Evolutionary conservation across 64 coral and sea anemone genomes (phyloP).

Genomic region (Pocillopora damicornis): DNA sequence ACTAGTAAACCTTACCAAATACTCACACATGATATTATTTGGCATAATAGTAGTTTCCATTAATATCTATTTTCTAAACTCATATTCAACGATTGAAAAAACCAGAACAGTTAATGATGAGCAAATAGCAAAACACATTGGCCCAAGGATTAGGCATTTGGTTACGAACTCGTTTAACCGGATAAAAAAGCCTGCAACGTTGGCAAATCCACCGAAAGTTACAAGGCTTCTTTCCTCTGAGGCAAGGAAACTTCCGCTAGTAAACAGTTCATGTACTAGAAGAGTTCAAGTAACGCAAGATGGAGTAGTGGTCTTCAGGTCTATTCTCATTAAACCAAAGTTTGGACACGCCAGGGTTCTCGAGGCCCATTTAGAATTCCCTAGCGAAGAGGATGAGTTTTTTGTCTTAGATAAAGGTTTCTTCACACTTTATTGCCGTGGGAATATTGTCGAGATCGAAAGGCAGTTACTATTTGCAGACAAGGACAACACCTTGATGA

Average conservation of each 20-base stretch:
- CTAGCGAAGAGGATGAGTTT: constrained; percentile 23
- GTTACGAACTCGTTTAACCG: too few relatives aligned
- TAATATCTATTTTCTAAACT: too few relatives aligned
- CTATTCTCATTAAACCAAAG: constrained; percentile 22
- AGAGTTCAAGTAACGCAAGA: background rate
- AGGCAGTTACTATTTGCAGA: background rate
- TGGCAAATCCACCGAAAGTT: background rate
- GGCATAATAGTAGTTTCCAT: too few relatives aligned
- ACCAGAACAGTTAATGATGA: too few relatives aligned
- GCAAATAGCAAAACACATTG: too few relatives aligned
- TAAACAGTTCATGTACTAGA: background rate
- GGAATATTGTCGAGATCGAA: background rate
- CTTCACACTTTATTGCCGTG: constrained; percentile 34
- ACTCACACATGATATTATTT: too few relatives aligned
- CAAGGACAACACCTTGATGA: background rate
- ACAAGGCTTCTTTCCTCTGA: background rate
- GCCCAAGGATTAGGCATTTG: too few relatives aligned
- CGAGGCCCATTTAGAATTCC: background rate
- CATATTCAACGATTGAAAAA: too few relatives aligned
- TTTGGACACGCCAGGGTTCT: constrained; percentile 30
- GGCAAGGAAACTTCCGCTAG: background rate
- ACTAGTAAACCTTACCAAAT: too few relatives aligned
- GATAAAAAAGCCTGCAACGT: too few relatives aligned
- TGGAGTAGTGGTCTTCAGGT: background rate
- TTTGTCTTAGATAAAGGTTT: constrained; percentile 27